Percentiles rank a stretch among this genome's conserved stretches.
phyloP scores from a whole-genome alignment of 2,797 vertebrate species.

The Anabacerthia variegaticeps region DNA sequence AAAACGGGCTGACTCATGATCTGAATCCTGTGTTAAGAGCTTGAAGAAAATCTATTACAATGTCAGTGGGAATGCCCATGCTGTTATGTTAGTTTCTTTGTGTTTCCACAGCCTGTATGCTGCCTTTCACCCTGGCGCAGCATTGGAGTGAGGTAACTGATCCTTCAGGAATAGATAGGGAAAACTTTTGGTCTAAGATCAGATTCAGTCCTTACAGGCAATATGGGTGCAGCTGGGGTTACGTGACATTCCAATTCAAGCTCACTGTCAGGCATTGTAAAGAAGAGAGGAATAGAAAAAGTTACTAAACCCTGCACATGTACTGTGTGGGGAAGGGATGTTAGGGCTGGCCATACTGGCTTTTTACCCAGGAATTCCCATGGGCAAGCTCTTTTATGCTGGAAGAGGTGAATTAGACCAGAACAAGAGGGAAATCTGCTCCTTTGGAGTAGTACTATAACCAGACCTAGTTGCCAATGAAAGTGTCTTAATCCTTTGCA shows the following conservation, averaged over 20 bases:
- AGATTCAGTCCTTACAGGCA: neutral
- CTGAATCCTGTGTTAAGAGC: neutral
- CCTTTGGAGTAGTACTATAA: neutral
- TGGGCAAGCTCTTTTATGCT: neutral
- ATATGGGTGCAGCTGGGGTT: neutral
- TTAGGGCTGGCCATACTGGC: neutral
- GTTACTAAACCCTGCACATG: neutral
- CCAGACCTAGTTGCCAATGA: neutral
- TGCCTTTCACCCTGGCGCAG: neutral
- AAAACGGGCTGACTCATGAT: neutral
- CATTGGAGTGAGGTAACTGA: neutral
- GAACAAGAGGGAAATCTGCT: neutral
- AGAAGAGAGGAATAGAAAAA: neutral
- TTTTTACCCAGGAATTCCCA: neutral
- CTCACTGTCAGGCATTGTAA: neutral
- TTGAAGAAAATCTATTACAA: neutral
- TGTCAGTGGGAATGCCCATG: neutral
- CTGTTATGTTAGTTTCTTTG: neutral
- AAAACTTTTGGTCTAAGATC: neutral
- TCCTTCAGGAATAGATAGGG: neutral
- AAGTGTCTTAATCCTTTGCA: neutral
- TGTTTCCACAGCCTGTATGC: neutral
- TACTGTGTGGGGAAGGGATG: neutral
- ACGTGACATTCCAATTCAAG: neutral
- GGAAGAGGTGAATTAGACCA: neutral